These are phyloP conservation scores for Macaria notata DNA, from an alignment of 2,888 invertebrate genomes.

Conservation along the genomic window DNA sequence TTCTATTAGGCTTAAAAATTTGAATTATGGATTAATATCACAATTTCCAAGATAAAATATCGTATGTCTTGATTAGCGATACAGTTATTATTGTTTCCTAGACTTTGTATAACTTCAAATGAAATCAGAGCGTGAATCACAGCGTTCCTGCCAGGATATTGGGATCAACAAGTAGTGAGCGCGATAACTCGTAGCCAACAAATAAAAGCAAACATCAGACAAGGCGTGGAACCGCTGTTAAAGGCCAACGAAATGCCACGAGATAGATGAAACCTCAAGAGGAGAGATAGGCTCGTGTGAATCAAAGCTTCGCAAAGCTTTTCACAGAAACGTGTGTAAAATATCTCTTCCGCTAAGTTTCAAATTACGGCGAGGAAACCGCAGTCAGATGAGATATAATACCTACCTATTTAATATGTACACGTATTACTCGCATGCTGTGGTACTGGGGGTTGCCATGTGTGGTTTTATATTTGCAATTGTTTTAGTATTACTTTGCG, in stretches of 20 bases:
- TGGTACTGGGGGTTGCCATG: background rate
- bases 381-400: constrained; percentile 7
- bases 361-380: constrained; percentile 18
- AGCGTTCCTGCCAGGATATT: background rate
- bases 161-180: constrained; percentile 20
- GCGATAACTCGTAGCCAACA: constrained; percentile 15
- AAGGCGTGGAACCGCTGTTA: constrained; percentile 14
- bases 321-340: constrained; percentile 8
- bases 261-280: constrained; percentile 6
- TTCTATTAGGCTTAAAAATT: no score
- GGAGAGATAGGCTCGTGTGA: constrained; percentile 8
- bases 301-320: constrained; percentile 9
- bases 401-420: constrained; percentile 1
- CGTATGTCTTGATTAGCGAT: no score
- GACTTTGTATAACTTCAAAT: no score
- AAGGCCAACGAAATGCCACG: constrained; percentile 22
- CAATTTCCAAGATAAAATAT: no score
- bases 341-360: constrained; percentile 9
- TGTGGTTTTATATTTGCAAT: no score
- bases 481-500: no score
- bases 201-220: constrained; percentile 14
- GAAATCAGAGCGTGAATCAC: no score
- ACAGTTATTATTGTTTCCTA: no score
- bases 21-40: no score
- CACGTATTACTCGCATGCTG: background rate